A percentile compares a stretch with the other conserved stretches of the same genome.
These are phyloP conservation scores for Folsomia candida DNA, from an alignment of 2,888 invertebrate genomes.

Conservation along the genomic window DNA sequence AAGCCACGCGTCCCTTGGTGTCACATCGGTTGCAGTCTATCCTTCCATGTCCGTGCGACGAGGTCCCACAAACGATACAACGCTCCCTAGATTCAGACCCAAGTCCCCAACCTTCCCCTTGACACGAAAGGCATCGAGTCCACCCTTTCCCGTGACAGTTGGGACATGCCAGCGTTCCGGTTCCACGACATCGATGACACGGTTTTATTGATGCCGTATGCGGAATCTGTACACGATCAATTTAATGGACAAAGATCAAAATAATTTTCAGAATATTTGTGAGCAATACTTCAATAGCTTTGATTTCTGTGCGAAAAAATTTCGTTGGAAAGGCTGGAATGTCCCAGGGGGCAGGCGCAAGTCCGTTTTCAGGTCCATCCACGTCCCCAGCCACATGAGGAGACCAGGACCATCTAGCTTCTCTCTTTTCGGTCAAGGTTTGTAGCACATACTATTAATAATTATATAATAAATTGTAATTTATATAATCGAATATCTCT, in stretches of 20 bases:
- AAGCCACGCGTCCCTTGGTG: slow-evolving; percentile 55
- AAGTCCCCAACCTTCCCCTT: slow-evolving; percentile 56
- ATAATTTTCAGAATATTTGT: not conserved
- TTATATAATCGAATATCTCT: not conserved
- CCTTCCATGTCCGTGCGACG: slow-evolving; percentile 54
- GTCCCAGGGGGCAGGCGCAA: slow-evolving; percentile 57
- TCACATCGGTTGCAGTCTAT: slow-evolving; percentile 56
- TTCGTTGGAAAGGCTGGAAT: slow-evolving; percentile 55
- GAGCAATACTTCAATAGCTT: slow-evolving; percentile 52
- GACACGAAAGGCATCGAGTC: slow-evolving; percentile 56
- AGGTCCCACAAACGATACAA: slow-evolving; percentile 54
- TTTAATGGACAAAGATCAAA: too few relatives aligned
- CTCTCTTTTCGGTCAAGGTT: slow-evolving; percentile 59
- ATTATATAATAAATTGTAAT: not conserved
- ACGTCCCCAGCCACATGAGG: slow-evolving; percentile 57
- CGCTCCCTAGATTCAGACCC: slow-evolving; percentile 53
- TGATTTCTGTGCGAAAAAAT: slow-evolving; percentile 56
- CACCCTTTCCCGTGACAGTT: slow-evolving; percentile 57
- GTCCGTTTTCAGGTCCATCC: slow-evolving; percentile 54
- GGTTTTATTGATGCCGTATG: slow-evolving; percentile 58
- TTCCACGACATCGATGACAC: slow-evolving; percentile 55
- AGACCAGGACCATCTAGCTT: slow-evolving; percentile 58
- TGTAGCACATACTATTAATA: slow-evolving; percentile 57
- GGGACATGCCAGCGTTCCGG: slow-evolving; percentile 53
- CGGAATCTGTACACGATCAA: slow-evolving; percentile 54